phyloP scores from a whole-genome alignment of 2,797 vertebrate genomes.

The Moxostoma hubbsi region DNA sequence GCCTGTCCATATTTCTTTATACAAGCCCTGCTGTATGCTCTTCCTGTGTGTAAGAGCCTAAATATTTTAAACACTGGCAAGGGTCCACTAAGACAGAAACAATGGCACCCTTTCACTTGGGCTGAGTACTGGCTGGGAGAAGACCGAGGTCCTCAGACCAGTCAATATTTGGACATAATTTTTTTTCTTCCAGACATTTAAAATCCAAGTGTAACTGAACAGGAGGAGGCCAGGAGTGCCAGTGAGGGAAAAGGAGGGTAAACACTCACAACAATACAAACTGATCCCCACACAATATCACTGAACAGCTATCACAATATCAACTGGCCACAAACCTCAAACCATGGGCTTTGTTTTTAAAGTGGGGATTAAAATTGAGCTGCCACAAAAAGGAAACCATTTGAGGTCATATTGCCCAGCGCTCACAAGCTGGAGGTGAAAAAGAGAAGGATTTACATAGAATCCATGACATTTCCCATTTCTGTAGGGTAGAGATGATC shows the following conservation, averaged over 20 bases:
- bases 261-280: conserved; percentile 75
- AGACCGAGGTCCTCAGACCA: conserved; percentile 71
- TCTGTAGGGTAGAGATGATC: conserved; percentile 33
- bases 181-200: conserved; percentile 68
- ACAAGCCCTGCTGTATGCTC: conserved; percentile 72
- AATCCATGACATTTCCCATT: conserved; percentile 44
- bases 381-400: conserved; percentile 58
- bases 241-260: conserved; percentile 70
- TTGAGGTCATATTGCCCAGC: conserved; percentile 59
- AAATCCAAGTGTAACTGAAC: conserved; percentile 75
- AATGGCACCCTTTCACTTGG: conserved; percentile 82
- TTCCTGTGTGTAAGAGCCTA: conserved; percentile 73
- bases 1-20: conserved; percentile 57
- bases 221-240: conserved; percentile 68
- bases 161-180: conserved; percentile 86
- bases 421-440: conserved; percentile 45
- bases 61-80: conserved; percentile 75
- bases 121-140: conserved; percentile 70
- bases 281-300: conserved; percentile 69
- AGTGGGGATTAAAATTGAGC: conserved; percentile 78
- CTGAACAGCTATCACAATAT: conserved; percentile 77
- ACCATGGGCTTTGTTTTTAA: conserved; percentile 72
- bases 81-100: conserved; percentile 80
- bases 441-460: conserved; percentile 46
- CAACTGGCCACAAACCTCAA: conserved; percentile 64